Evolutionary conservation across 2,888 invertebrate genomes (phyloP).

Genomic region (Aleiodes testaceus): DNA sequence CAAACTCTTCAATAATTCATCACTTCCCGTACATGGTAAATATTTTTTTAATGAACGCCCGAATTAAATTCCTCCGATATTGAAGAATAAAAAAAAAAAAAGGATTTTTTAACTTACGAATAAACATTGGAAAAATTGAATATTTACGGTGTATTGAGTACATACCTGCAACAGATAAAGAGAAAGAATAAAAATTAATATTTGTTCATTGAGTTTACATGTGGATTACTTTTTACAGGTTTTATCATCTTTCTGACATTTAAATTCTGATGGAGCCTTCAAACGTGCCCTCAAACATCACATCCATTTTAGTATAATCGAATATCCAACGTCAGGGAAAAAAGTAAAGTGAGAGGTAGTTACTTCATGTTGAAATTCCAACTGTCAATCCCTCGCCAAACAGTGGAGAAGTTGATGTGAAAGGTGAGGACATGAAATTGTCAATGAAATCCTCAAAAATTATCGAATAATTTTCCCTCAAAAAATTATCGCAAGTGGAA

Average conservation of each 20-base stretch:
- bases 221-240: background rate
- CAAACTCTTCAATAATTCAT: constrained; percentile 43
- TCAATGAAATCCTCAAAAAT: background rate
- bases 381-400: constrained; percentile 39
- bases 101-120: background rate
- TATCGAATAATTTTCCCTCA: constrained; percentile 7
- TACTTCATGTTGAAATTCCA: constrained; percentile 32
- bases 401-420: background rate
- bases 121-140: background rate
- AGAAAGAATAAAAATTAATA: constrained; percentile 13
- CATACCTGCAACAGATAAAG: constrained; percentile 42
- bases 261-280: constrained; percentile 18
- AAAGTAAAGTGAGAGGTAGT: background rate
- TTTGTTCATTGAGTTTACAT: constrained; percentile 9
- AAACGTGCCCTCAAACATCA: constrained; percentile 28
- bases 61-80: constrained; percentile 11
- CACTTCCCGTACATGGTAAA: constrained; percentile 11
- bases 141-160: background rate
- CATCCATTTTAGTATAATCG: constrained; percentile 23
- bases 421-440: constrained; percentile 17
- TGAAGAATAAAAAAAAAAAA: too few relatives aligned
- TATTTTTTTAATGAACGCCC: constrained; percentile 22
- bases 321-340: constrained; percentile 1
- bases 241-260: background rate
- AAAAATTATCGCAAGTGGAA: constrained; percentile 22